These are phyloP conservation scores for Pteruthius melanotis DNA, from an alignment of 2,113 vertebrate genomes.

Conservation along the genomic window DNA sequence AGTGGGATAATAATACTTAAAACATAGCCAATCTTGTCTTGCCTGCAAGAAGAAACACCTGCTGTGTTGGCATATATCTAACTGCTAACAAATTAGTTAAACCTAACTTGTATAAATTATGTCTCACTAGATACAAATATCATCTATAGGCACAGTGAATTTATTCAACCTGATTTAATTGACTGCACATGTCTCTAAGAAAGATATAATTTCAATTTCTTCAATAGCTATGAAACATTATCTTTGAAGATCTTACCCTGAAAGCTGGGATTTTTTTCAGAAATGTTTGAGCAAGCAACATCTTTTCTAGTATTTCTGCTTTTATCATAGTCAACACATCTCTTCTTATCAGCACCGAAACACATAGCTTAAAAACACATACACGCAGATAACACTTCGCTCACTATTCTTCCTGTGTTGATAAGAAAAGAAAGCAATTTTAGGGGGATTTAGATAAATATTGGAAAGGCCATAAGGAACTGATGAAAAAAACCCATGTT, in stretches of 20 bases:
- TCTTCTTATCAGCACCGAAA: slow-evolving; percentile 36
- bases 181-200: not conserved
- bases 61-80: not conserved
- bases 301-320: slow-evolving; percentile 13
- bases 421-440: slow-evolving; percentile 30
- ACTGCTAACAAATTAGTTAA: slow-evolving; percentile 13
- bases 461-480: not conserved
- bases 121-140: not conserved
- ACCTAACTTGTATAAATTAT: not conserved
- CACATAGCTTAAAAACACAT: slow-evolving; percentile 19
- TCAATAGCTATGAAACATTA: not conserved
- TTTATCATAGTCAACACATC: slow-evolving; percentile 11
- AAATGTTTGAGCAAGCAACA: not conserved
- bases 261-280: not conserved
- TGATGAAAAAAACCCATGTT: not conserved
- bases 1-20: not conserved
- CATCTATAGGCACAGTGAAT: not conserved
- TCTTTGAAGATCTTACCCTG: slow-evolving; percentile 21
- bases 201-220: slow-evolving; percentile 27
- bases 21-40: not conserved
- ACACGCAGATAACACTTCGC: not conserved
- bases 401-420: not conserved
- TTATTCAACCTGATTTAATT: slow-evolving; percentile 20
- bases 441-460: not conserved
- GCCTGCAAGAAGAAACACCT: not conserved